Conservation (phyloP, 2,113 vertebrate species). For the Nothobranchius kuhntae region DNA sequence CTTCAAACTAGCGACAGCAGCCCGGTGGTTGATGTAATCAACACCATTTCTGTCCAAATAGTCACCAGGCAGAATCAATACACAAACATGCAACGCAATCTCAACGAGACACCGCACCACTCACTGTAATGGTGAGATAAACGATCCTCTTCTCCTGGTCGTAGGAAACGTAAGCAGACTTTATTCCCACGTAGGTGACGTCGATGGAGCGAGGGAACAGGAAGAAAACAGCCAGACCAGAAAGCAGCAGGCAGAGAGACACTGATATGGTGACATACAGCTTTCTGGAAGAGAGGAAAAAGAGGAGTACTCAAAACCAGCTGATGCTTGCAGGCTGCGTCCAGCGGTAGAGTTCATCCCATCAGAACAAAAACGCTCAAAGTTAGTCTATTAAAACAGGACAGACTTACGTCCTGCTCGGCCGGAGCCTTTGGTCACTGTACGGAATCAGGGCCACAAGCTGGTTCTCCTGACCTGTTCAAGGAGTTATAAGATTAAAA, state of each 20-base stretch:
- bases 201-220: slow-evolving; percentile 96
- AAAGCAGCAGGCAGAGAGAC: slow-evolving; percentile 89
- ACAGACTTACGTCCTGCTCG: slow-evolving; percentile 91
- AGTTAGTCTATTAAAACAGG: background rate
- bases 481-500: too few species aligned
- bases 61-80: background rate
- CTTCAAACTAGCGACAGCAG: background rate
- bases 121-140: slow-evolving; percentile 96
- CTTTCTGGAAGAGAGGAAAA: slow-evolving; percentile 79
- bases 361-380: background rate
- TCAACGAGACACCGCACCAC: slow-evolving; percentile 2
- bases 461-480: slow-evolving; percentile 95
- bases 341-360: background rate
- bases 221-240: slow-evolving; percentile 93
- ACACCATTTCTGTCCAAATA: background rate
- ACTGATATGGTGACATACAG: slow-evolving; percentile 95
- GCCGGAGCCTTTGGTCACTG: slow-evolving; percentile 92
- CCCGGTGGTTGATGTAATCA: background rate
- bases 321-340: slow-evolving; percentile 5
- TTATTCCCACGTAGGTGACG: slow-evolving; percentile 92
- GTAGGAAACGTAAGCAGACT: slow-evolving; percentile 90
- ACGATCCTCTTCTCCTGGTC: slow-evolving; percentile 84
- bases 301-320: slow-evolving; percentile 28
- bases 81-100: background rate
- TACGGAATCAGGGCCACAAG: slow-evolving; percentile 97